A percentile compares a stretch with the other conserved stretches of the same genome.
Evolutionary conservation across 1,140 invertebrate species (phyloP).

Genomic region (Drosophila navojoa): DNA sequence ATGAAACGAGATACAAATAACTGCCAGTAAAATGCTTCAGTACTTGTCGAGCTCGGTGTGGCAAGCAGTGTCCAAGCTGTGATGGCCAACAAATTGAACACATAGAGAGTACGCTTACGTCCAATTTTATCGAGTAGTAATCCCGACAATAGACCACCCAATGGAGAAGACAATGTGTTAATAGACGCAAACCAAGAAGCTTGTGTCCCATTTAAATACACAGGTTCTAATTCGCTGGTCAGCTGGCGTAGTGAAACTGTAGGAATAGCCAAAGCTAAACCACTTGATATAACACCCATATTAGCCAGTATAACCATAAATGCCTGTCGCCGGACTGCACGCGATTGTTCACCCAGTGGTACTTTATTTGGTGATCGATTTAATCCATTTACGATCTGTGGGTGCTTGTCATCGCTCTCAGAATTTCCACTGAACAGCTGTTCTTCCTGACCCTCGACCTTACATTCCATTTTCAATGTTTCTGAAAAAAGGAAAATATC

Average conservation of each 20-base stretch:
- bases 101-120: constrained; percentile 67
- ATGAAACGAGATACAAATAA: constrained; percentile 69
- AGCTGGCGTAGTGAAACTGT: constrained; percentile 65
- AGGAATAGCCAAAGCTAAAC: constrained; percentile 70
- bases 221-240: constrained; percentile 42
- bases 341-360: constrained; percentile 68
- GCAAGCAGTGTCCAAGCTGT: constrained; percentile 71
- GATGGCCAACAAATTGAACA: constrained; percentile 70
- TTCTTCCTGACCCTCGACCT: constrained; percentile 16
- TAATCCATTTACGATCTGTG: constrained; percentile 57
- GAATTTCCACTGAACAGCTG: constrained; percentile 25
- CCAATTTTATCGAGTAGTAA: constrained; percentile 73
- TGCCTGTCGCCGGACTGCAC: constrained; percentile 66
- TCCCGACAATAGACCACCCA: constrained; percentile 73
- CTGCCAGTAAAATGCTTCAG: constrained; percentile 55
- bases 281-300: constrained; percentile 69
- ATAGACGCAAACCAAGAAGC: constrained; percentile 79
- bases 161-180: constrained; percentile 70
- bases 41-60: constrained; percentile 43
- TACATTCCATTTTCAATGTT: constrained; percentile 1
- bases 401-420: not conserved
- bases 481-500: constrained; percentile 5
- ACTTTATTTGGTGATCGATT: constrained; percentile 42
- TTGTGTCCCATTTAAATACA: constrained; percentile 54
- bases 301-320: constrained; percentile 75